Evolutionary conservation across 2,888 invertebrate genomes (phyloP), one percentile per base, ranked within the genome.

Genomic region (Perizoma flavofasciatum): DNA sequence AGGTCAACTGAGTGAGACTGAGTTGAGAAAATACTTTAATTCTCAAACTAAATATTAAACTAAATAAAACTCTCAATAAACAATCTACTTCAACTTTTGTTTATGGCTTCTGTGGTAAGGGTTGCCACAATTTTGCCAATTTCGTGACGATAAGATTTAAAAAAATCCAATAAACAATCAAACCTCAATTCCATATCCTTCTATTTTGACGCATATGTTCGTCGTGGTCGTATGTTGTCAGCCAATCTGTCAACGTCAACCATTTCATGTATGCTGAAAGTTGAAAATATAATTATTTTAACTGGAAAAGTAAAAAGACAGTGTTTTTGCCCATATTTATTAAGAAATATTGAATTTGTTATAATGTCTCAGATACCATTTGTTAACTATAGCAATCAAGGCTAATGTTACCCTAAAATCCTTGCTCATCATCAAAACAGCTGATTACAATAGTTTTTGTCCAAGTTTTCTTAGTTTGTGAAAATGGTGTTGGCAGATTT

Each of bases 401-500:
- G 51, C 22, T 55, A 59, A 54, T 51, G 43, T n/a, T 61, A 56
- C 59, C 4, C 33, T 46, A 58, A 60, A 65, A 63, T 22, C 55
- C n/a, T 63, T 57, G 63, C 64, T 51, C 60, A 65, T 49, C 22
- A 53, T 44, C 55, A 33, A 55, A 77, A 75, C 79, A 79, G 79
- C 79, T 79, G 78, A 79, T 78, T 66, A 66, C 70, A 67, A 59
- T 63, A 49, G 51, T 55, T 59, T 55, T 65, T 70, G 66, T 63
- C 68, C 54, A 55, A 66, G 64, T 60, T 63, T 64, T 73, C 45
- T 59, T 69, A 73, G 66, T 63, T 66, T 66, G 72, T 68, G 83
- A 95, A 93, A 85, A 99, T 99, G 99, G 99, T 99, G 88, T 97
- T 99, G 95, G 99, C 99, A 79, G 99, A 99, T 94, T 95, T 99